Percentiles rank a stretch among this genome's conserved stretches.
Conservation (phyloP, 2,113 vertebrate species). For the Actinemys pallida region DNA sequence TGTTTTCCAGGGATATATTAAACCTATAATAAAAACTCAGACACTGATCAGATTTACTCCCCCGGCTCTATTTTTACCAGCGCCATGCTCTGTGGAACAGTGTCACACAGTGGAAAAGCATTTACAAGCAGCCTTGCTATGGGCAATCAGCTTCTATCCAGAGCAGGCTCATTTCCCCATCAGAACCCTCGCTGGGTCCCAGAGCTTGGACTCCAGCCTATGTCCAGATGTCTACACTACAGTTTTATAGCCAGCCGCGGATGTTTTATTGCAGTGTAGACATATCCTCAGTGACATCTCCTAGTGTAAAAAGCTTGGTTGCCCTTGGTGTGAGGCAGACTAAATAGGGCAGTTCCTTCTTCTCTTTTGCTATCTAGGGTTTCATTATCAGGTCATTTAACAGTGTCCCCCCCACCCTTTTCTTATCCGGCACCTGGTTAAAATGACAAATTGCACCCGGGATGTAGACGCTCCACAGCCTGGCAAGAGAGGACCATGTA, state of each 20-base stretch:
- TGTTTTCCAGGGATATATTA: not conserved
- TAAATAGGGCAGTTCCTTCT: not conserved
- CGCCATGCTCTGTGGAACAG: not conserved
- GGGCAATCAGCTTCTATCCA: not conserved
- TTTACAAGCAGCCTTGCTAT: not conserved
- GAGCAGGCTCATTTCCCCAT: not conserved
- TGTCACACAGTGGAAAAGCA: not conserved
- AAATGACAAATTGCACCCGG: slow-evolving; percentile 16
- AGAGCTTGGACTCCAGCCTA: not conserved
- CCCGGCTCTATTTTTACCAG: not conserved
- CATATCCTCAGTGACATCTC: not conserved
- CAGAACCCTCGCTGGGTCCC: not conserved
- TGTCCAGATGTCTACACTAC: not conserved
- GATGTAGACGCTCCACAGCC: not conserved
- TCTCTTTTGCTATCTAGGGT: not conserved
- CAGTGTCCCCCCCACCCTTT: not conserved
- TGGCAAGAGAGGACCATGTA: slow-evolving; percentile 53
- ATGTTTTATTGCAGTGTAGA: not conserved
- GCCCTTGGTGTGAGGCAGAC: not conserved
- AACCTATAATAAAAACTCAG: not conserved
- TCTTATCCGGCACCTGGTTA: not conserved
- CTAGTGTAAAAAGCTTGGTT: not conserved
- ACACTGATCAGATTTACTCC: not conserved
- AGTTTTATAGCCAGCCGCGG: not conserved
- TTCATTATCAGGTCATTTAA: slow-evolving; percentile 29